A percentile compares a stretch with the other conserved stretches of the same genome.
Evolutionary conservation across 2,797 vertebrate species (phyloP).

Genomic region (Rhabdomys pumilio): DNA sequence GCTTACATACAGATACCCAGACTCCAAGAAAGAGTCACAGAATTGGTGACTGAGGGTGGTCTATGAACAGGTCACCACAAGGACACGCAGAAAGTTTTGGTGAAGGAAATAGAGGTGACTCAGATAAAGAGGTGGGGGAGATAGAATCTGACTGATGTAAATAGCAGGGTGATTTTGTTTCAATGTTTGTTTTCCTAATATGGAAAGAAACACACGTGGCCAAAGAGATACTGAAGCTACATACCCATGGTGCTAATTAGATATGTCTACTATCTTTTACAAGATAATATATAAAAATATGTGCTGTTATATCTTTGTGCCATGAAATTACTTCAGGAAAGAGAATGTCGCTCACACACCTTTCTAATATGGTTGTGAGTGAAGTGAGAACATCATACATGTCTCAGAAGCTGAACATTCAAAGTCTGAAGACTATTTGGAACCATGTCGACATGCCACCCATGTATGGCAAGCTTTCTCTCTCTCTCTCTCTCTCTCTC

Average conservation of each 20-base stretch:
- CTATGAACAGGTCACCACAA: neutral
- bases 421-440: neutral
- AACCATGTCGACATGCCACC: neutral
- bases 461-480: rapidly evolving
- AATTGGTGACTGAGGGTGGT: neutral
- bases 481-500: too few species aligned
- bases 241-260: neutral
- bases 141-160: too few species aligned
- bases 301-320: neutral
- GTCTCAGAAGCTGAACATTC: neutral
- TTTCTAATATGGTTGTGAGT: neutral
- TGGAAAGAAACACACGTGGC: neutral
- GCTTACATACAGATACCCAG: neutral
- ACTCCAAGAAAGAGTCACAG: neutral
- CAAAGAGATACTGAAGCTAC: constrained; percentile 13
- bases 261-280: neutral
- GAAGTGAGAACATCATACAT: neutral
- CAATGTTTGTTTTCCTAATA: neutral
- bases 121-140: neutral
- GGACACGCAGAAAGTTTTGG: neutral
- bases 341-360: neutral
- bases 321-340: constrained; percentile 45
- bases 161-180: neutral
- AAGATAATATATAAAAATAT: neutral
- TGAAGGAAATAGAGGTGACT: neutral